Conservation (phyloP, 2,797 vertebrate species). For the Cyprinella venusta region DNA sequence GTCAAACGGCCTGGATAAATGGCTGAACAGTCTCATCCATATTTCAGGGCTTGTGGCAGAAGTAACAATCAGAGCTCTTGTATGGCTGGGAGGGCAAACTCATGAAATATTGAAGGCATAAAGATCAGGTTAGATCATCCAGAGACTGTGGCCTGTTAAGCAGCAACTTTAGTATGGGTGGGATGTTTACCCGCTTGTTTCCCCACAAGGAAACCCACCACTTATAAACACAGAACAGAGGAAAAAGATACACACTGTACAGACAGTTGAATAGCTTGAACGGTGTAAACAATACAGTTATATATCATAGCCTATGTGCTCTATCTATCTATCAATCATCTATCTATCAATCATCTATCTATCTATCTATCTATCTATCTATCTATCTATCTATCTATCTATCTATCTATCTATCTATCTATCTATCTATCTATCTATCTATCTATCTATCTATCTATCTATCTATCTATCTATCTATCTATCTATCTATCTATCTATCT, state of each 20-base stretch:
- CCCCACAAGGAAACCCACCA: slow-evolving; percentile 62
- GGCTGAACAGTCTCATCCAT: slow-evolving; percentile 82
- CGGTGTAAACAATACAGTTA: neutral
- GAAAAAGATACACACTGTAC: slow-evolving; percentile 45
- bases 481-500: neutral
- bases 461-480: neutral
- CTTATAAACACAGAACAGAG: slow-evolving; percentile 52
- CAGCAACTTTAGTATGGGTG: slow-evolving; percentile 70
- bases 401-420: neutral
- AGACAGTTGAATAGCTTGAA: neutral
- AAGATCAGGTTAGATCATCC: slow-evolving; percentile 78
- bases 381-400: neutral
- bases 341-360: no score
- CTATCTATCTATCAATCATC: neutral
- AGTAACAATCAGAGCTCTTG: slow-evolving; percentile 24
- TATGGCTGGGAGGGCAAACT: slow-evolving; percentile 70
- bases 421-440: neutral
- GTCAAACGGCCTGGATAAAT: slow-evolving; percentile 79
- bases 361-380: neutral
- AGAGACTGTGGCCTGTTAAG: slow-evolving; percentile 76
- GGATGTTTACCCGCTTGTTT: slow-evolving; percentile 68
- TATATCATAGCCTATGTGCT: neutral
- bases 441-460: neutral
- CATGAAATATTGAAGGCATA: slow-evolving; percentile 84
- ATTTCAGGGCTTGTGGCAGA: slow-evolving; percentile 77